phyloP scores from a whole-genome alignment of 2,888 invertebrate genomes.

The Chymomyza procnemis region DNA sequence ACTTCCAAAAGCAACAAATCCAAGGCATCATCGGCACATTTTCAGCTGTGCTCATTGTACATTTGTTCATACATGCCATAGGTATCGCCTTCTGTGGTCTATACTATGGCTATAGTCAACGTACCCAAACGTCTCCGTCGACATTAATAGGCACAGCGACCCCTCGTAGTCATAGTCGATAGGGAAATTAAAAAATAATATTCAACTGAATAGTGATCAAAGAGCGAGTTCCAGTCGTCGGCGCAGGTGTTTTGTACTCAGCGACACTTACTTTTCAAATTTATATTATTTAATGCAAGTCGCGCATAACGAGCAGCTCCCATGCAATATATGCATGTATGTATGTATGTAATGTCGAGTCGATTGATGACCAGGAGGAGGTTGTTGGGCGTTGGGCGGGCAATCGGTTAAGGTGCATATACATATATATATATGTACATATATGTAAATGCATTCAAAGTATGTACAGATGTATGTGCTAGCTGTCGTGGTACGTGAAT shows the following conservation, averaged over 20 bases:
- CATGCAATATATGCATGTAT: not conserved
- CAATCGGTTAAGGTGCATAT: constrained; percentile 54
- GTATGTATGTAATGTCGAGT: too few relatives aligned
- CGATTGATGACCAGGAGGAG: not conserved
- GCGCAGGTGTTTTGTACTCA: constrained; percentile 72
- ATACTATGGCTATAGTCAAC: too few relatives aligned
- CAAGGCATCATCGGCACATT: constrained; percentile 14
- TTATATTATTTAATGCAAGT: constrained; percentile 69
- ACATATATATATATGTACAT: constrained; percentile 7
- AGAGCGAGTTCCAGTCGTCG: constrained; percentile 66
- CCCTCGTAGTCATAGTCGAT: constrained; percentile 48
- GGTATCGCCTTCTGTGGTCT: not conserved
- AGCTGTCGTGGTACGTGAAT: too few relatives aligned
- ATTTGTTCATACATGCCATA: too few relatives aligned
- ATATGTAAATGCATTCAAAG: not conserved
- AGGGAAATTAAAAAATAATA: constrained; percentile 68
- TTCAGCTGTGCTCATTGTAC: not conserved
- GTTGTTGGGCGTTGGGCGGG: constrained; percentile 11
- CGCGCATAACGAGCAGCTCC: constrained; percentile 38
- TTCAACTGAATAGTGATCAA: constrained; percentile 71
- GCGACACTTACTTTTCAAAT: constrained; percentile 67
- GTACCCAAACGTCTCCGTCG: not conserved
- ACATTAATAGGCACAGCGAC: not conserved
- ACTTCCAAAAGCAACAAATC: not conserved
- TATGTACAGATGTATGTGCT: not conserved